phyloP scores from a whole-genome alignment of 64 coral and sea anemone species.

The Pachyseris speciosa region DNA sequence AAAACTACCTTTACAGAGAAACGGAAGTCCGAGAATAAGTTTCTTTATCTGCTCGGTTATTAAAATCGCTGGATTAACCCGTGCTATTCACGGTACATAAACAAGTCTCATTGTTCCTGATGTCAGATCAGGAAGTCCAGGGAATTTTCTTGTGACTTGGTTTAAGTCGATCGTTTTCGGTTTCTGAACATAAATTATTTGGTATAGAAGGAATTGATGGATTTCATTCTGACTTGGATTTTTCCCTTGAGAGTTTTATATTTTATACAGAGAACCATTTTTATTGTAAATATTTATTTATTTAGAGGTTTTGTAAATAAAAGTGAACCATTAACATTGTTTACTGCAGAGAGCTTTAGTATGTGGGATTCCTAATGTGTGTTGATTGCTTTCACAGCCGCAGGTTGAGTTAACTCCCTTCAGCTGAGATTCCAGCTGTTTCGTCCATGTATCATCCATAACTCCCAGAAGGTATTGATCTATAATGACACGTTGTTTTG shows the following conservation, averaged over 20 bases:
- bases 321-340: background rate
- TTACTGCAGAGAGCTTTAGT: background rate
- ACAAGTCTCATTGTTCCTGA: no score
- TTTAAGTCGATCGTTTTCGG: no score
- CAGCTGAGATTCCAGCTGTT: background rate
- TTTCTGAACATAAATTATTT: no score
- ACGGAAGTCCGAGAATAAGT: no score
- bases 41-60: no score
- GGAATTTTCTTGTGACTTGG: no score
- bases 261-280: background rate
- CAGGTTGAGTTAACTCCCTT: conserved; percentile 1
- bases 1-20: no score
- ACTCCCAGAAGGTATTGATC: conserved; percentile 19
- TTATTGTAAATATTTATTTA: conserved; percentile 5
- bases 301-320: conserved; percentile 31
- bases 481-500: background rate
- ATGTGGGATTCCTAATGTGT: background rate
- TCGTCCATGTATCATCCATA: background rate
- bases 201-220: no score
- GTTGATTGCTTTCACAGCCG: conserved; percentile 19
- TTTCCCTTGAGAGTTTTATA: background rate
- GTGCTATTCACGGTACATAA: no score
- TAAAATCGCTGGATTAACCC: no score
- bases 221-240: no score
- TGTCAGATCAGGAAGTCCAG: no score